These are phyloP conservation scores for Hippoglossus stenolepis DNA, from an alignment of 2,113 vertebrate species.

Conservation along the genomic window DNA sequence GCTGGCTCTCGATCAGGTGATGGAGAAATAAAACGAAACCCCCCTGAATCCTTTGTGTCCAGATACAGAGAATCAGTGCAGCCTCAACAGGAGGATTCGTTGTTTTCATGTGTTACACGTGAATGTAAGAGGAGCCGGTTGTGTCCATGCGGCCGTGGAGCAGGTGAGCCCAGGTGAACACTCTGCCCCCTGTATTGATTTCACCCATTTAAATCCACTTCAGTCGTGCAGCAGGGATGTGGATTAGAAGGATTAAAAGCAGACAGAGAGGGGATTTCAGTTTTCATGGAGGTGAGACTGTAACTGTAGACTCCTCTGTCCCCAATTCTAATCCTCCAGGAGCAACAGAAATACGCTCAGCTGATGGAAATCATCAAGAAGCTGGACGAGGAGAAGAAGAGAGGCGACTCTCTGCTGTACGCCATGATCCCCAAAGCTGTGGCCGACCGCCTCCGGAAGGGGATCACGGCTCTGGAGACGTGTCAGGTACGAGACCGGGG, in stretches of 20 bases:
- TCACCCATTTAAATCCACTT: slow-evolving; percentile 53
- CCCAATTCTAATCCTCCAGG: slow-evolving; percentile 60
- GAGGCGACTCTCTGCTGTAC: slow-evolving; percentile 80
- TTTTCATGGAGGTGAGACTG: slow-evolving; percentile 37
- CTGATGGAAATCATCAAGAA: slow-evolving; percentile 84
- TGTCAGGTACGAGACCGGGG: slow-evolving; percentile 74
- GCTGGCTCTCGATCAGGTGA: slow-evolving; percentile 83
- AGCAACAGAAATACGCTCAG: slow-evolving; percentile 83
- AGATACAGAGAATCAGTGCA: neutral
- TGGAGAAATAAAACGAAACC: neutral
- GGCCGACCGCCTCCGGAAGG: slow-evolving; percentile 81
- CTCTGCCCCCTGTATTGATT: slow-evolving; percentile 34
- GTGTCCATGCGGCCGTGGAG: slow-evolving; percentile 34
- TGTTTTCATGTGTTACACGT: neutral
- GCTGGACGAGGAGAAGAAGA: slow-evolving; percentile 83
- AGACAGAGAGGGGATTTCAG: neutral
- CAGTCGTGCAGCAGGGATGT: slow-evolving; percentile 44
- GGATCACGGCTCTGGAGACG: slow-evolving; percentile 80
- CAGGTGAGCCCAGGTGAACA: slow-evolving; percentile 57
- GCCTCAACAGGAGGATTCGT: no score
- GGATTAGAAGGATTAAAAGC: slow-evolving; percentile 35
- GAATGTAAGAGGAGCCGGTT: slow-evolving; percentile 8
- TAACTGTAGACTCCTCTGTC: slow-evolving; percentile 42
- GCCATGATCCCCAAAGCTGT: slow-evolving; percentile 84
- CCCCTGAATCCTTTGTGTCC: neutral